Evolutionary conservation across 1,140 invertebrate genomes (phyloP).

Genomic region (Cotesia glomerata): DNA sequence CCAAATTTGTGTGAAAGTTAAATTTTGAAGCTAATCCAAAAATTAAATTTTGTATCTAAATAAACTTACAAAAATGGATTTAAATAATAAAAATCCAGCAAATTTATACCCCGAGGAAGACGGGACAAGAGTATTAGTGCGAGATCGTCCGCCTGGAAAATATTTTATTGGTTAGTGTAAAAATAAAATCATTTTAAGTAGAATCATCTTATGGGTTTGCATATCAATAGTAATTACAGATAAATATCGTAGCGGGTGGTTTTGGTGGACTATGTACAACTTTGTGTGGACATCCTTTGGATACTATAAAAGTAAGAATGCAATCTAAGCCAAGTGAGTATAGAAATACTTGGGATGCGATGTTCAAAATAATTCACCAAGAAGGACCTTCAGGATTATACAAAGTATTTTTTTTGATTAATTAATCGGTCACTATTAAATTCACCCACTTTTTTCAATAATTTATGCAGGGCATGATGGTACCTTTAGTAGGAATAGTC

Average conservation of each 20-base stretch:
- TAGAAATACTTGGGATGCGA: constrained; percentile 11
- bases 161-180: constrained; percentile 17
- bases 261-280: constrained; percentile 27
- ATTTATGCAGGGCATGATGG: constrained; percentile 44
- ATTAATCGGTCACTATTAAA: not conserved
- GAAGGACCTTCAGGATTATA: constrained; percentile 24
- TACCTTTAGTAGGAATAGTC: constrained; percentile 48
- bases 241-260: constrained; percentile 20
- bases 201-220: not conserved
- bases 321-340: constrained; percentile 23
- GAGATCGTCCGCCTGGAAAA: not conserved
- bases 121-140: not conserved
- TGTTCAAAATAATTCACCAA: not conserved
- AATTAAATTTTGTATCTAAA: not conserved
- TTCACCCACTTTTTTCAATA: not conserved
- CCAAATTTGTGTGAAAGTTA: no score
- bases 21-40: no score
- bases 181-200: not conserved
- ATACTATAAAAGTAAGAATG: constrained; percentile 34
- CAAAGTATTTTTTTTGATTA: constrained; percentile 11
- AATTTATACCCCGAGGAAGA: not conserved
- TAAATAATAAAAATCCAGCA: not conserved
- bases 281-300: constrained; percentile 30
- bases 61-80: not conserved
- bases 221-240: constrained; percentile 1